Conservation (phyloP, 2,888 invertebrate species). For the Lepidochitona cinerea region DNA sequence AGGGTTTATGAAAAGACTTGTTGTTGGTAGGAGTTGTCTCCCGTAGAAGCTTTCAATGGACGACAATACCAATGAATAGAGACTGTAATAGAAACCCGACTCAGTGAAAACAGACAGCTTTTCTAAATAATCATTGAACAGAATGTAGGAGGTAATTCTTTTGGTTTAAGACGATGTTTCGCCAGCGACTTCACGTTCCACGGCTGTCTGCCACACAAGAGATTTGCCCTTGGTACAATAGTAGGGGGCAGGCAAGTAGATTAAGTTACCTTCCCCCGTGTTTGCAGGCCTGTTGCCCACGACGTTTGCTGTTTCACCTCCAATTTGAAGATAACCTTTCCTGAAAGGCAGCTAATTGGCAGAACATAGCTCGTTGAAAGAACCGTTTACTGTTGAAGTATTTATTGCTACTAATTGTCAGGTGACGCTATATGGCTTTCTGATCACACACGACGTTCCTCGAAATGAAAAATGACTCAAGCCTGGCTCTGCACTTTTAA, state of each 20-base stretch:
- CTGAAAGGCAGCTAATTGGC: background rate
- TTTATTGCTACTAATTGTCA: slow-evolving; percentile 3
- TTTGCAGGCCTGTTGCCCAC: background rate
- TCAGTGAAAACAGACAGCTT: background rate
- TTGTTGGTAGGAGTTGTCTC: too few species aligned
- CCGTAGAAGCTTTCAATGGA: too few species aligned
- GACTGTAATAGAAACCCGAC: background rate
- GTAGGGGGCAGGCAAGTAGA: background rate
- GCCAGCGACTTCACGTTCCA: background rate
- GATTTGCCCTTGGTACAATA: background rate
- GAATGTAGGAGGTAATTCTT: background rate
- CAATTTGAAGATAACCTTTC: background rate
- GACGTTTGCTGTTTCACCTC: background rate
- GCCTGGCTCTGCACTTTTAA: too few species aligned
- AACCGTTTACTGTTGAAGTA: background rate
- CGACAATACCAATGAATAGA: background rate
- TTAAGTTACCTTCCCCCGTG: background rate
- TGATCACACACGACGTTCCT: too few species aligned
- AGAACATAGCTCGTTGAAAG: background rate
- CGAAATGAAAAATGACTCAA: too few species aligned
- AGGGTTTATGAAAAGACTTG: too few species aligned
- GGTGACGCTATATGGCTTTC: too few species aligned
- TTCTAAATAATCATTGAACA: background rate
- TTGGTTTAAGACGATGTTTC: background rate
- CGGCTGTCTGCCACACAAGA: background rate